Conservation (phyloP, 30 jellyfish, hydroid and myxozoan species). For the Pseudorhiza aurosa region DNA sequence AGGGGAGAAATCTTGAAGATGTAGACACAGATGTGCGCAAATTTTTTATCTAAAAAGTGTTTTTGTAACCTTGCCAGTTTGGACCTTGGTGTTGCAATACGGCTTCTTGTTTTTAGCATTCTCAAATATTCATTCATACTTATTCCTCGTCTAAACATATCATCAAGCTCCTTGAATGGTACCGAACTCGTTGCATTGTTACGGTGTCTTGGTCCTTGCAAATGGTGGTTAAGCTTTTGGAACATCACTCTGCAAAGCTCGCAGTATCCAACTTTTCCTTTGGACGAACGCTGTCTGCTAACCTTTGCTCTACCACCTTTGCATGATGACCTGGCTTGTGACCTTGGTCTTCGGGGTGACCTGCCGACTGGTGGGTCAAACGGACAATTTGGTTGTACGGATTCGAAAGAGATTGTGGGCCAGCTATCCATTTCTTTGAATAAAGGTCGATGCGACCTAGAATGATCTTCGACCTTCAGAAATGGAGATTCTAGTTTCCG, state of each 20-base stretch:
- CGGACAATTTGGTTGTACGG: constrained; percentile 42
- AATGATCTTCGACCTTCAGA: constrained; percentile 42
- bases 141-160: constrained; percentile 20
- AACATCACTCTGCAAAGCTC: constrained; percentile 42
- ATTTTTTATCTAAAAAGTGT: background rate
- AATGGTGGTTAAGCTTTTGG: constrained; percentile 46
- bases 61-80: background rate
- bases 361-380: constrained; percentile 26
- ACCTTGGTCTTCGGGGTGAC: background rate
- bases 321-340: background rate
- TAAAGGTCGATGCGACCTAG: constrained; percentile 48
- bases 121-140: constrained; percentile 4
- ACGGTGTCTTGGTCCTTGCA: constrained; percentile 38
- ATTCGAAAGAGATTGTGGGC: constrained; percentile 36
- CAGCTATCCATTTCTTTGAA: constrained; percentile 19
- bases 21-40: no score
- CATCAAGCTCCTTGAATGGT: constrained; percentile 52
- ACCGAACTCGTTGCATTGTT: constrained; percentile 23
- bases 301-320: constrained; percentile 37
- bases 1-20: no score
- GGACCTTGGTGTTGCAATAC: background rate
- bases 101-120: background rate
- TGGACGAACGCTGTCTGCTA: constrained; percentile 16
- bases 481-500: constrained; percentile 36
- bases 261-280: constrained; percentile 36